Evolutionary conservation across 2,888 invertebrate genomes (phyloP).

Genomic region (Pandemis cinnamomeana): DNA sequence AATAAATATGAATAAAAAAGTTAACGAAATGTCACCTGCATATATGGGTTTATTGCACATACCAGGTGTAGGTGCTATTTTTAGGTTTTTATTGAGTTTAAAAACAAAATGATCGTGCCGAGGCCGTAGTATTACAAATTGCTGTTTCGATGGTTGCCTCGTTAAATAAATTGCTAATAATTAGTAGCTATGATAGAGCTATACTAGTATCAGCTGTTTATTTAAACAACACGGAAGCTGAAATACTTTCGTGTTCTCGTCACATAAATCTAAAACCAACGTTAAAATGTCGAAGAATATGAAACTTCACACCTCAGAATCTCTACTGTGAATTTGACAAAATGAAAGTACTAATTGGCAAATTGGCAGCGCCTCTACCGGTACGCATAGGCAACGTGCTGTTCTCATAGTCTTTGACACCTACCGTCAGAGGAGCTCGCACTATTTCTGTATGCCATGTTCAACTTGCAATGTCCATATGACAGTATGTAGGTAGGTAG

Average conservation of each 20-base stretch:
- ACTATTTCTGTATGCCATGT: too few relatives aligned
- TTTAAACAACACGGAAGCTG: background rate
- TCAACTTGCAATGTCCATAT: too few relatives aligned
- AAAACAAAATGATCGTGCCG: constrained; percentile 29
- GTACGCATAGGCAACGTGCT: too few relatives aligned
- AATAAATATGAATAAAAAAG: constrained; percentile 59
- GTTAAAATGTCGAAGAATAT: too few relatives aligned
- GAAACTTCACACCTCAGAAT: too few relatives aligned
- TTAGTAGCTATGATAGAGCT: background rate
- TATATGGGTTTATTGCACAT: constrained; percentile 54
- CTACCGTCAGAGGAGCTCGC: too few relatives aligned
- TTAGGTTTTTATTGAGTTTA: constrained; percentile 47
- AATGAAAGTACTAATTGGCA: too few relatives aligned
- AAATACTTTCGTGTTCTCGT: background rate
- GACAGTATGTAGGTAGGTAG: too few relatives aligned
- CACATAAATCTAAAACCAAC: background rate
- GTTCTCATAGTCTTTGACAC: too few relatives aligned
- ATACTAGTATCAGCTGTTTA: background rate
- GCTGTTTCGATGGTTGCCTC: constrained; percentile 10
- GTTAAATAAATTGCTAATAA: background rate
- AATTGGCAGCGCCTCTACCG: too few relatives aligned
- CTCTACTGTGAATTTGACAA: too few relatives aligned
- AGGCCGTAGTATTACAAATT: constrained; percentile 20
- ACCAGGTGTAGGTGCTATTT: constrained; percentile 58
- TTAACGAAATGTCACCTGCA: constrained; percentile 67